phyloP scores from a whole-genome alignment of 2,797 vertebrate genomes.

The Helarctos malayanus region DNA sequence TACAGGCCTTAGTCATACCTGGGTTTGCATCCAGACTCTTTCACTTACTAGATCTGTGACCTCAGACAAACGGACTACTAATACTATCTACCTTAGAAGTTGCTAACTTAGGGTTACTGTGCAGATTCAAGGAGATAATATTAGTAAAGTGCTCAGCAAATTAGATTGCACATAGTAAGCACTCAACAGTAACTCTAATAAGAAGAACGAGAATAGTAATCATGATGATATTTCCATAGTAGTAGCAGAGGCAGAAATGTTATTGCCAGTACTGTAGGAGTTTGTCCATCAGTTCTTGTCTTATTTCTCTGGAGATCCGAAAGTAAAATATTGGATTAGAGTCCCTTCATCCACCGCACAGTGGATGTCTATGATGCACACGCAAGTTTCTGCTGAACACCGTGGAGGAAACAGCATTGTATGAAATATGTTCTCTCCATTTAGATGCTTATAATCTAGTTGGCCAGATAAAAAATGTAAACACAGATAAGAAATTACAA shows the following conservation, averaged over 20 bases:
- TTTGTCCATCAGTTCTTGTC: background rate
- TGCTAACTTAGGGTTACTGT: background rate
- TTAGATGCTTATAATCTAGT: background rate
- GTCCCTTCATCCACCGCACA: background rate
- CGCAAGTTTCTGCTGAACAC: background rate
- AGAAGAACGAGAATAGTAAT: constrained; percentile 17
- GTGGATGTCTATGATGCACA: background rate
- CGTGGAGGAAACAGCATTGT: background rate
- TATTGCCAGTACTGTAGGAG: background rate
- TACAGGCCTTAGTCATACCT: background rate
- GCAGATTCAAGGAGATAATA: background rate
- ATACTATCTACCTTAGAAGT: background rate
- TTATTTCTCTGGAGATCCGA: constrained; percentile 6
- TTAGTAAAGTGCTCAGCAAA: constrained; percentile 23
- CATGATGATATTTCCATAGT: background rate
- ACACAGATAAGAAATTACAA: background rate
- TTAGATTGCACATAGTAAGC: background rate
- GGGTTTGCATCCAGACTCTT: background rate
- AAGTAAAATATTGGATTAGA: constrained; percentile 12
- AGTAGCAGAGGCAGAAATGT: background rate
- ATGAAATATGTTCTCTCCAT: background rate
- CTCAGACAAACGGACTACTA: background rate
- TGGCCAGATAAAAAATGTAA: constrained; percentile 31
- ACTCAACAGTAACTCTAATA: background rate
- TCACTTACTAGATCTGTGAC: background rate